Evolutionary conservation across 2,797 vertebrate genomes (phyloP).

Genomic region (Cryptoblepharus egeriae): DNA sequence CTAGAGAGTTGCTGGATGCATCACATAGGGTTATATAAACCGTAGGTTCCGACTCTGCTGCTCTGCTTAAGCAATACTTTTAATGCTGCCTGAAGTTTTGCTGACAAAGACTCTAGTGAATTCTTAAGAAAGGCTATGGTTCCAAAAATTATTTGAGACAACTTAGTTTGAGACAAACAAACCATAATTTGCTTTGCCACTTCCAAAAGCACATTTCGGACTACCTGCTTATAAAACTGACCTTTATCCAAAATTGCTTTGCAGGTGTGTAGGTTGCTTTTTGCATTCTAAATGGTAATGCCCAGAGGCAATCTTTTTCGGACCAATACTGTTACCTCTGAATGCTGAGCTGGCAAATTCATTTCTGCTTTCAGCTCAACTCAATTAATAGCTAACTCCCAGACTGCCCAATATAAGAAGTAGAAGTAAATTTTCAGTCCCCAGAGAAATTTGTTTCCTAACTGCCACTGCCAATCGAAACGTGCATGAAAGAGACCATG

Average conservation of each 20-base stretch:
- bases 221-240: neutral
- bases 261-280: slow-evolving; percentile 13
- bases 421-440: slow-evolving; percentile 42
- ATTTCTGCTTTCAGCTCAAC: slow-evolving; percentile 31
- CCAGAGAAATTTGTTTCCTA: slow-evolving; percentile 39
- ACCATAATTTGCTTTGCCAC: neutral
- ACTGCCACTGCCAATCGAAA: slow-evolving; percentile 58
- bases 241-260: neutral
- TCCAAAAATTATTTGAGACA: neutral
- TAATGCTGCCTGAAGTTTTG: neutral
- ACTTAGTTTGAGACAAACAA: neutral
- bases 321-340: neutral
- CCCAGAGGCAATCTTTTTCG: neutral
- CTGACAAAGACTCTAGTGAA: neutral
- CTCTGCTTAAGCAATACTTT: neutral
- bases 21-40: too few relatives aligned
- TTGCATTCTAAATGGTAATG: slow-evolving; percentile 14
- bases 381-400: slow-evolving; percentile 39
- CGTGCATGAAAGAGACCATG: slow-evolving; percentile 28
- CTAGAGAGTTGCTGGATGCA: too few relatives aligned
- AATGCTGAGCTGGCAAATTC: neutral
- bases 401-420: slow-evolving; percentile 31
- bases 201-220: neutral
- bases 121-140: neutral
- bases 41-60: slow-evolving; percentile 27